These are phyloP conservation scores for Palythoa grandis DNA, from an alignment of 92 coral and sea anemone species.

Conservation along the genomic window DNA sequence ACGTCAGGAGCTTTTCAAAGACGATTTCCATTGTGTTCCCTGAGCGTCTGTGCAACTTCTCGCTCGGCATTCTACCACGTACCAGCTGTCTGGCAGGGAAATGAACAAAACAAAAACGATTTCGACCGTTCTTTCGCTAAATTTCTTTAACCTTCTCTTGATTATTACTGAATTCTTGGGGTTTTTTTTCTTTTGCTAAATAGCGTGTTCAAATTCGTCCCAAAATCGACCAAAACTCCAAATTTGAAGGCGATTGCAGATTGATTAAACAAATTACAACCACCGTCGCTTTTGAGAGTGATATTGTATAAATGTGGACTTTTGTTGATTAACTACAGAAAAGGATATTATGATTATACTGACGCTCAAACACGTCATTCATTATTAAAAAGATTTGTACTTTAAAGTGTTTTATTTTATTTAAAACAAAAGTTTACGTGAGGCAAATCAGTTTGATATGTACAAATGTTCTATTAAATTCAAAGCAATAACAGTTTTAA, in stretches of 20 bases:
- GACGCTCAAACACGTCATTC: conserved; percentile 37
- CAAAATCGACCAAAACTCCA: neutral
- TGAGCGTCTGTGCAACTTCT: neutral
- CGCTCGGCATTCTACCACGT: conserved; percentile 15
- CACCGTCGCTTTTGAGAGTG: neutral
- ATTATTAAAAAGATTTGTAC: conserved; percentile 3
- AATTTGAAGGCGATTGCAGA: neutral
- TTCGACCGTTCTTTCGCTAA: neutral
- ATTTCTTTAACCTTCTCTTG: neutral
- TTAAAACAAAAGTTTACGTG: neutral
- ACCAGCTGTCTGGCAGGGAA: neutral
- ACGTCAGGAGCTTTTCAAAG: conserved; percentile 21
- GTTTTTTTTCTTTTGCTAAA: neutral
- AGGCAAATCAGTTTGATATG: neutral
- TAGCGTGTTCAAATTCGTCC: neutral
- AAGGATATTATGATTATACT: conserved; percentile 1
- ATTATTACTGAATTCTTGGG: neutral
- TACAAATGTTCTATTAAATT: neutral
- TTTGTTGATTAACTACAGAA: conserved; percentile 29
- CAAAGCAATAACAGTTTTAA: neutral
- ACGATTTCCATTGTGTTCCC: neutral
- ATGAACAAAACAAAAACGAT: neutral
- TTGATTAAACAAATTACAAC: neutral
- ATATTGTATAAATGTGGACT: neutral
- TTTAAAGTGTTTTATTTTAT: neutral